phyloP scores from a whole-genome alignment of 2,113 vertebrate genomes.

The Dissostichus mawsoni region DNA sequence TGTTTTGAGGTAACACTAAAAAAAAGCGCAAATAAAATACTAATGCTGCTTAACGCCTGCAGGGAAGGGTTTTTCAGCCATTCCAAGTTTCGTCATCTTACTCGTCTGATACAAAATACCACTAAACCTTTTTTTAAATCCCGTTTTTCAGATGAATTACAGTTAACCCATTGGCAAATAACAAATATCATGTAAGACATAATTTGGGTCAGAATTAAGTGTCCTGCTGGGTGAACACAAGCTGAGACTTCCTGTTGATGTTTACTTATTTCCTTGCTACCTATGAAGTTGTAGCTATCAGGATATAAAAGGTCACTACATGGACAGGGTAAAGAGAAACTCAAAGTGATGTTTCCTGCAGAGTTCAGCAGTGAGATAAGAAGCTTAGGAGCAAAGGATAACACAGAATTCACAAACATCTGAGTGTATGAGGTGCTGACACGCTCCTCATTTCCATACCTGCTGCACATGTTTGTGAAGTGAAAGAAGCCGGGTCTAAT shows the following conservation, averaged over 20 bases:
- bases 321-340: neutral
- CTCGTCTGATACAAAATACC: too few species aligned
- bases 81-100: neutral
- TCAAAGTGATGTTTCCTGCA: conserved; percentile 28
- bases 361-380: conserved; percentile 37
- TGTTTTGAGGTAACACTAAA: too few species aligned
- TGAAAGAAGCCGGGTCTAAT: conserved; percentile 22
- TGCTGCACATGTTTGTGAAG: conserved; percentile 16
- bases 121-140: too few species aligned
- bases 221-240: neutral
- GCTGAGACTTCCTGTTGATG: neutral
- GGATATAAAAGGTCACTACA: neutral
- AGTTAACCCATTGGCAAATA: too few species aligned
- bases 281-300: conserved; percentile 11
- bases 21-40: neutral
- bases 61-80: neutral
- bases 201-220: neutral
- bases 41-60: neutral
- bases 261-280: conserved; percentile 2
- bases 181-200: too few species aligned
- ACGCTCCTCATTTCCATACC: conserved; percentile 23
- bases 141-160: too few species aligned
- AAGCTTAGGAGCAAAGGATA: conserved; percentile 33
- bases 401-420: conserved; percentile 15
- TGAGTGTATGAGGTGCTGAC: conserved; percentile 24